Conservation (phyloP, 2,888 invertebrate species). For the Drosophila prostipennis region DNA sequence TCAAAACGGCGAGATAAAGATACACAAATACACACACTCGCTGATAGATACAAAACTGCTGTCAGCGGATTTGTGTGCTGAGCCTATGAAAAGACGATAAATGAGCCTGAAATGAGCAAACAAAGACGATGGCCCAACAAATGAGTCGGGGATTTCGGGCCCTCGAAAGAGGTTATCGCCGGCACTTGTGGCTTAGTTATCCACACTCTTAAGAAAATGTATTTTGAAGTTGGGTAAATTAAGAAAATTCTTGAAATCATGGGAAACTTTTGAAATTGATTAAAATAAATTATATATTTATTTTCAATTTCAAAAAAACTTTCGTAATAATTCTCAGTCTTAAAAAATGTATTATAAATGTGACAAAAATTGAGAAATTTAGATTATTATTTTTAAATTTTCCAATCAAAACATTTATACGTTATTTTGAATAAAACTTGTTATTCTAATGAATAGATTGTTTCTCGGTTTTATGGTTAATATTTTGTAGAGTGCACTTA, state of each 20-base stretch:
- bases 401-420: no score
- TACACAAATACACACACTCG: conserved; percentile 56
- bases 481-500: conserved; percentile 1
- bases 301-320: no score
- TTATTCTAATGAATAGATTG: background rate
- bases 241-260: no score
- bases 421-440: no score
- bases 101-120: conserved; percentile 57
- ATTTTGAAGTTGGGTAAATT: no score
- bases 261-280: no score
- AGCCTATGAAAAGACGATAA: conserved; percentile 58
- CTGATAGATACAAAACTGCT: conserved; percentile 39
- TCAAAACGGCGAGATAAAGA: conserved; percentile 59
- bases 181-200: conserved; percentile 37
- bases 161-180: conserved; percentile 23
- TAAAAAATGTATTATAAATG: no score
- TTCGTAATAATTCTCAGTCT: no score
- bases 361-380: no score
- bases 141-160: conserved; percentile 24
- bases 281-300: no score
- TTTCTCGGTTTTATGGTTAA: background rate
- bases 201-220: background rate
- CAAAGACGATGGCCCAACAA: conserved; percentile 54
- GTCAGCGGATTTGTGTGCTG: conserved; percentile 61
- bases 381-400: no score